Conservation (phyloP, 2,797 vertebrate species). For the Cyclopterus lumpus region DNA sequence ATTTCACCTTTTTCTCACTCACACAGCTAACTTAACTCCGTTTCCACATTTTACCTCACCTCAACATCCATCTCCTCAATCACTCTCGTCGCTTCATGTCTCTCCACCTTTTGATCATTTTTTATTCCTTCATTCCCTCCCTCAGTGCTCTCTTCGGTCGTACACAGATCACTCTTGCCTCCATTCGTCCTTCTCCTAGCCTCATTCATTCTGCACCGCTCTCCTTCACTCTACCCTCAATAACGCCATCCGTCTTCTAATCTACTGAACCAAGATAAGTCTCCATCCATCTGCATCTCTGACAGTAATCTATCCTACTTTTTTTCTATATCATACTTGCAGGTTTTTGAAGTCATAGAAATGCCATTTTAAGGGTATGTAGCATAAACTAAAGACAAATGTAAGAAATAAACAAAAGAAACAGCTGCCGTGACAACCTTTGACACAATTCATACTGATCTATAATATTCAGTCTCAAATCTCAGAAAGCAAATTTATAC, state of each 20-base stretch:
- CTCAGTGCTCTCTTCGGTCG: conserved; percentile 55
- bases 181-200: conserved; percentile 58
- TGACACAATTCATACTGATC: background rate
- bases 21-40: conserved; percentile 21
- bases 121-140: conserved; percentile 63
- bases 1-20: conserved; percentile 24
- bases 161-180: conserved; percentile 68
- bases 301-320: conserved; percentile 47
- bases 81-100: conserved; percentile 46
- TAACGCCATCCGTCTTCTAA: conserved; percentile 64
- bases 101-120: conserved; percentile 65
- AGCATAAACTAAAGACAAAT: background rate
- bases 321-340: conserved; percentile 11
- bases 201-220: conserved; percentile 65
- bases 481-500: conserved; percentile 16
- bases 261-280: conserved; percentile 61
- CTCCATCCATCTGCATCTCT: conserved; percentile 57
- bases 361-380: conserved; percentile 4
- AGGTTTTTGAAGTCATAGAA: conserved; percentile 20
- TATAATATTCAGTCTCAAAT: background rate
- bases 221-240: conserved; percentile 64
- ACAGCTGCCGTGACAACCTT: background rate
- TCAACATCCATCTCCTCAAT: conserved; percentile 53
- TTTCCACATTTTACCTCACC: conserved; percentile 45
- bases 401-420: background rate